These are phyloP conservation scores for Cremastinae sp. DNA, from an alignment of 2,888 invertebrate species.

Conservation along the genomic window DNA sequence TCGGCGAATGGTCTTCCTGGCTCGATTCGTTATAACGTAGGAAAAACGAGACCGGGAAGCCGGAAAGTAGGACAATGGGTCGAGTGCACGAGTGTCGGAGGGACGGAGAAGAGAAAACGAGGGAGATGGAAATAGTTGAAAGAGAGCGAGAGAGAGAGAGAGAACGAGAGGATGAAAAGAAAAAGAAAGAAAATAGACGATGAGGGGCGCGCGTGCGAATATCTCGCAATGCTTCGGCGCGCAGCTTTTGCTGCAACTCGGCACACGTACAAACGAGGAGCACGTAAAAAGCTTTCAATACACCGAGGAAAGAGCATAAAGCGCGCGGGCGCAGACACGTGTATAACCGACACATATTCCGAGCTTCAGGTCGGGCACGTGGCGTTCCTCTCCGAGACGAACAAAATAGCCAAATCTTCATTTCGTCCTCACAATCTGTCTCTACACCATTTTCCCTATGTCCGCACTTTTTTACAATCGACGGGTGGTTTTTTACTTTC, in stretches of 20 bases:
- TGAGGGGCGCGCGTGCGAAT: constrained; percentile 24
- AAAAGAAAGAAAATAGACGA: constrained; percentile 61
- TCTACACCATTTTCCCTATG: background rate
- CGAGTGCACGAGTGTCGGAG: constrained; percentile 68
- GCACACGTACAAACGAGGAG: background rate
- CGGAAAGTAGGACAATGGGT: constrained; percentile 78
- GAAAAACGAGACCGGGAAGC: constrained; percentile 58
- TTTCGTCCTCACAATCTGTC: constrained; percentile 31
- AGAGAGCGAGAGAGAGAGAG: constrained; percentile 58
- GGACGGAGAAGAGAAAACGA: no score
- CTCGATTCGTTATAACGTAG: constrained; percentile 29
- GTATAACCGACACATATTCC: constrained; percentile 65
- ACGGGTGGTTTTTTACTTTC: background rate
- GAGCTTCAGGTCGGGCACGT: constrained; percentile 54
- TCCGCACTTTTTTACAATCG: background rate
- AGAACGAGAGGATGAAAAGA: constrained; percentile 78
- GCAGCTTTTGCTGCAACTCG: constrained; percentile 42
- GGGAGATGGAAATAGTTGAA: no score
- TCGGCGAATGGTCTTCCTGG: constrained; percentile 51
- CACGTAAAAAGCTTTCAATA: background rate
- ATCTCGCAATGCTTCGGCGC: constrained; percentile 17
- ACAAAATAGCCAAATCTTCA: constrained; percentile 5
- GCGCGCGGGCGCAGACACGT: constrained; percentile 69
- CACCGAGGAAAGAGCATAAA: background rate
- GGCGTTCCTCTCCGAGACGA: constrained; percentile 54